Percentiles rank a stretch among this genome's conserved stretches.
These are phyloP conservation scores for Notodonta ziczac DNA, from an alignment of 2,888 invertebrate species.

Conservation along the genomic window DNA sequence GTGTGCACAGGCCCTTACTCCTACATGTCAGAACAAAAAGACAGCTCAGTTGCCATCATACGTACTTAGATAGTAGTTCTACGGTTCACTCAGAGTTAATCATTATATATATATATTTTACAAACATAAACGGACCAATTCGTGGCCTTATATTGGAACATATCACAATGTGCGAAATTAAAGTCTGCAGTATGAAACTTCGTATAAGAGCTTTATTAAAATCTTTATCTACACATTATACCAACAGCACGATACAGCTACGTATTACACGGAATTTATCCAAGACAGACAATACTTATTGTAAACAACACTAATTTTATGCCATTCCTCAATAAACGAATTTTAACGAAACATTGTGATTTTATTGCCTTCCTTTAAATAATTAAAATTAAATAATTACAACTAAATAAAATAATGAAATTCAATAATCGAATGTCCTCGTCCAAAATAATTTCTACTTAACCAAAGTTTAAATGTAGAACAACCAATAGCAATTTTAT, in stretches of 20 bases:
- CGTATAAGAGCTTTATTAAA: constrained; percentile 57
- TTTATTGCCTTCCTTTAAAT: constrained; percentile 34
- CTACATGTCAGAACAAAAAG: too few species aligned
- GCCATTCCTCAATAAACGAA: constrained; percentile 73
- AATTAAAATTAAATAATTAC: background rate
- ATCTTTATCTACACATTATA: constrained; percentile 51
- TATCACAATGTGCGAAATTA: constrained; percentile 45
- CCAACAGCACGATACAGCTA: constrained; percentile 47
- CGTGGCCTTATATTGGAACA: constrained; percentile 47
- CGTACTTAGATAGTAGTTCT: background rate
- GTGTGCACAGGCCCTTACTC: too few species aligned
- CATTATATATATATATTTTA: constrained; percentile 20
- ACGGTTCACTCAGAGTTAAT: background rate
- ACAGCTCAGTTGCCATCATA: too few species aligned
- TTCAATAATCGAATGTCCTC: background rate
- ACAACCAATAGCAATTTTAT: background rate
- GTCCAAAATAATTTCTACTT: background rate
- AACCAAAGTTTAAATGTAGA: background rate
- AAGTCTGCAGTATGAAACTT: constrained; percentile 47
- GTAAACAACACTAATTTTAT: constrained; percentile 56
- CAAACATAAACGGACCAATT: constrained; percentile 46
- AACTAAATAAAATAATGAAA: background rate
- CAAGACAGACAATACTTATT: constrained; percentile 33
- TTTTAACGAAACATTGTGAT: constrained; percentile 51
- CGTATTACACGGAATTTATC: constrained; percentile 49